These are phyloP conservation scores for Zenarchopterus dispar DNA, from an alignment of 2,797 vertebrate genomes.

Conservation along the genomic window DNA sequence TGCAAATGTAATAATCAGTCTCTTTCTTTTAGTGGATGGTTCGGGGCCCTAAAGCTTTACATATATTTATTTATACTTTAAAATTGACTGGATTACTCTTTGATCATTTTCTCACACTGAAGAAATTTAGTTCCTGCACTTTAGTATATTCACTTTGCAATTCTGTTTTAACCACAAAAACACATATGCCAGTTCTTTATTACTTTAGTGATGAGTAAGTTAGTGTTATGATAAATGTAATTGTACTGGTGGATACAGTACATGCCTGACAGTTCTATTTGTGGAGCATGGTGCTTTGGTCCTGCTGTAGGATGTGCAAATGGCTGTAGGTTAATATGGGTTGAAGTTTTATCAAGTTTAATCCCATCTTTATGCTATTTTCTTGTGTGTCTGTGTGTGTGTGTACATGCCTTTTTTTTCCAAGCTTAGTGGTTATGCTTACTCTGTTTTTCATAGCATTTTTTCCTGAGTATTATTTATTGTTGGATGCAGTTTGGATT, in stretches of 20 bases:
- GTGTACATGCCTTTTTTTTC: conserved; percentile 8
- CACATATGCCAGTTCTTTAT: too few species aligned
- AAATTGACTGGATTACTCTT: too few species aligned
- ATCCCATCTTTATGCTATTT: conserved; percentile 60
- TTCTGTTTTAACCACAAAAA: background rate
- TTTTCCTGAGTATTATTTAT: conserved; percentile 43
- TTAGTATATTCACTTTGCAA: background rate
- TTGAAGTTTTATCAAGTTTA: conserved; percentile 72
- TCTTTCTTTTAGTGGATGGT: background rate
- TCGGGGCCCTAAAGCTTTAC: background rate
- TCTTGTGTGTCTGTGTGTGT: conserved; percentile 41
- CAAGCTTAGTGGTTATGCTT: conserved; percentile 40
- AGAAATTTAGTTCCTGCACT: background rate
- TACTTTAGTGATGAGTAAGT: too few species aligned
- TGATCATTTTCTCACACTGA: background rate
- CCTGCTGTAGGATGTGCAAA: conserved; percentile 44
- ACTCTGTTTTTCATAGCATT: conserved; percentile 61
- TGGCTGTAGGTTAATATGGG: conserved; percentile 59
- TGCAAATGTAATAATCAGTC: background rate
- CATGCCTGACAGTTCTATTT: too few species aligned
- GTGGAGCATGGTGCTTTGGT: conserved; percentile 18
- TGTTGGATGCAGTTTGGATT: conserved; percentile 21
- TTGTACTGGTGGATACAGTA: too few species aligned
- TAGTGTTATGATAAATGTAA: too few species aligned
- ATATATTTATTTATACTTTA: background rate